These are phyloP conservation scores for Gibbula magus DNA, from an alignment of 2,888 invertebrate species.

Conservation along the genomic window DNA sequence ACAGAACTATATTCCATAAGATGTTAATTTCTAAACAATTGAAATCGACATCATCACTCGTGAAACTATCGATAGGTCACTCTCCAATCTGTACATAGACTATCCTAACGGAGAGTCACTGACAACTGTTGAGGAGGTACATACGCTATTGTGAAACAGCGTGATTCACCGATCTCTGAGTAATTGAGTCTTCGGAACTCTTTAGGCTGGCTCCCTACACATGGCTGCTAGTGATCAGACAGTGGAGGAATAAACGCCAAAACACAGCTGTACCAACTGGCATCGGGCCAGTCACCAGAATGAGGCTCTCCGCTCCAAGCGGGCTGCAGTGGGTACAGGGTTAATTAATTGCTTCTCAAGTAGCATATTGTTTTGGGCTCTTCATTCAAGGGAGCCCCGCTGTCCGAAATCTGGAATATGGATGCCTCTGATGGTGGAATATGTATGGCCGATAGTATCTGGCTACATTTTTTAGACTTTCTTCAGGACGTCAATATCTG, in stretches of 20 bases:
- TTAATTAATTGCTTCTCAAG: conserved; percentile 10
- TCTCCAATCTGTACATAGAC: not conserved
- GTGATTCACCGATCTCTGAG: conserved; percentile 14
- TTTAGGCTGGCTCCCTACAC: conserved; percentile 3
- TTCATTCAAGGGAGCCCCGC: not conserved
- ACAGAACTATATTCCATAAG: too few relatives aligned
- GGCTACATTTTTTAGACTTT: too few relatives aligned
- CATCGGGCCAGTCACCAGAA: conserved; percentile 13
- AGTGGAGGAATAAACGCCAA: not conserved
- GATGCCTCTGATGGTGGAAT: not conserved
- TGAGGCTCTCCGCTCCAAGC: not conserved
- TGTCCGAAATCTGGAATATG: conserved; percentile 11
- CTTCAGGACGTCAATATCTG: too few relatives aligned
- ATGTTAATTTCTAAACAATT: too few relatives aligned
- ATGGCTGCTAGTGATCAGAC: not conserved
- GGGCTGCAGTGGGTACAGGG: not conserved
- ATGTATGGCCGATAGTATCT: too few relatives aligned
- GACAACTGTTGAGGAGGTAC: conserved; percentile 24
- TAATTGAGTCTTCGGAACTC: conserved; percentile 2
- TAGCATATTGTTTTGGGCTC: conserved; percentile 1
- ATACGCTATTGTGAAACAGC: conserved; percentile 18
- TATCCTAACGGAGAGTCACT: conserved; percentile 7
- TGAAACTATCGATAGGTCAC: not conserved
- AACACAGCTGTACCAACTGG: conserved; percentile 27
- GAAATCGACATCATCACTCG: too few relatives aligned